Evolutionary conservation across 2,113 vertebrate genomes (phyloP), one percentile per base, ranked within the genome.

Genomic region (Pelusios castaneus): DNA sequence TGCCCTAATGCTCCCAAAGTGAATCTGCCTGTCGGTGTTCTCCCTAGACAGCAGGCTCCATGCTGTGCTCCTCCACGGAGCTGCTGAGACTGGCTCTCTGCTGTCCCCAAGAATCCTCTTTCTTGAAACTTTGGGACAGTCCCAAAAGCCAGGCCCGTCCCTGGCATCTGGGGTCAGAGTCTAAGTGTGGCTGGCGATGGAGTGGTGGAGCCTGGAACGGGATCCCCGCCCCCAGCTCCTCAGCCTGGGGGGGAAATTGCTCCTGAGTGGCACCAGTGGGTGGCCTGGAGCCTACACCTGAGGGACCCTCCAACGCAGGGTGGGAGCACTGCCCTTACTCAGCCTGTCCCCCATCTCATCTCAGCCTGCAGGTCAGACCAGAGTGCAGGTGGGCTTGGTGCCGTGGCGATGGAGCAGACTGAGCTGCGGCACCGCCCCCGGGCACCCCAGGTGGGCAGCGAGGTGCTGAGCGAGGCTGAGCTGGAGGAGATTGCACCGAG

Each of bases 401-500:
- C 25, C 77, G 73, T 49, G 85, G 94, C 78, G 91, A 84, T 58
- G 1, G 83, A 55, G 3, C 94, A 95, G 38, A 93, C 82, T 63
- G 58, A 47, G 5, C 85, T 89, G 84, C 95, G 29, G 25, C 76
- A 54, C 43, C 91, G 73, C 29, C 27, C 49, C 27, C 17, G 79
- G 38, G 94, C 84, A 1, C 98, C 98, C 84, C 92, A 1, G 0
- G 95, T 98, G 67, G 95, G 97, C 12, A 96, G 98, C 76, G 80
- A 95, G 1, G 95, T 98, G 70, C 93, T 99, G 91, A 98, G 98
- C 47, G 98, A 99, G 96, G 91, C 97, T 6, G 91, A 97, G 6
- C 97, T 99, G 93, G 98, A 99, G 83, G 97, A 98, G 75, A 92
- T 99, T 89, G 99, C 98, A 0, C 97, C 94, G 38, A 96, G 98